phyloP scores from a whole-genome alignment of 2,888 invertebrate genomes.

The Abscondita cerata region DNA sequence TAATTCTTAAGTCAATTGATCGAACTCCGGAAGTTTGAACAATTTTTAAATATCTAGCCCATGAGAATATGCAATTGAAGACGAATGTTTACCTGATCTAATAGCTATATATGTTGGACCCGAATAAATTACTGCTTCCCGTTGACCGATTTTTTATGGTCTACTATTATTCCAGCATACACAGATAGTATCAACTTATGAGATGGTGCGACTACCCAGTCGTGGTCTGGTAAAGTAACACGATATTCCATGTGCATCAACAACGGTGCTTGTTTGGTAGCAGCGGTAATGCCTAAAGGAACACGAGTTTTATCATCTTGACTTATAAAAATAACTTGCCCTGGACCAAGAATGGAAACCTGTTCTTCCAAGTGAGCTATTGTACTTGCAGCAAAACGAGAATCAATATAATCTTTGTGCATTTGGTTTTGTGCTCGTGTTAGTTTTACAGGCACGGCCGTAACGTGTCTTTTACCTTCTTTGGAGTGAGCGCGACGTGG shows the following conservation, averaged over 20 bases:
- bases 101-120: constrained; percentile 52
- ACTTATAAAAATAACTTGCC: constrained; percentile 40
- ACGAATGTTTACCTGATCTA: constrained; percentile 39
- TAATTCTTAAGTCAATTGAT: too few species aligned
- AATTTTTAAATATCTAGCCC: constrained; percentile 17
- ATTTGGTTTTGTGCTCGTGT: background rate
- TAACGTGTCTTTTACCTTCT: background rate
- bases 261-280: constrained; percentile 50
- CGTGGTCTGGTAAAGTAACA: constrained; percentile 38
- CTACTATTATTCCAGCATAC: constrained; percentile 37
- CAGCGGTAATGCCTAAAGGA: constrained; percentile 53
- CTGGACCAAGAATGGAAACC: background rate
- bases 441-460: background rate
- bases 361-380: too few species aligned
- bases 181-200: constrained; percentile 42
- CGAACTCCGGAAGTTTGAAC: too few species aligned
- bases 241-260: constrained; percentile 41
- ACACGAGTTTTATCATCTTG: constrained; percentile 52
- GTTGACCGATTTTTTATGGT: constrained; percentile 42
- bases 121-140: constrained; percentile 50
- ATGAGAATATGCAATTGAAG: constrained; percentile 34
- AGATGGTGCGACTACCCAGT: constrained; percentile 34
- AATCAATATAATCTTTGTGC: background rate
- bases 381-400: too few species aligned
- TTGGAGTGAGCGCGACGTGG: background rate